Percentiles rank a stretch among this genome's conserved stretches.
Evolutionary conservation across 2,113 vertebrate species (phyloP).

Genomic region (Geococcyx californianus): DNA sequence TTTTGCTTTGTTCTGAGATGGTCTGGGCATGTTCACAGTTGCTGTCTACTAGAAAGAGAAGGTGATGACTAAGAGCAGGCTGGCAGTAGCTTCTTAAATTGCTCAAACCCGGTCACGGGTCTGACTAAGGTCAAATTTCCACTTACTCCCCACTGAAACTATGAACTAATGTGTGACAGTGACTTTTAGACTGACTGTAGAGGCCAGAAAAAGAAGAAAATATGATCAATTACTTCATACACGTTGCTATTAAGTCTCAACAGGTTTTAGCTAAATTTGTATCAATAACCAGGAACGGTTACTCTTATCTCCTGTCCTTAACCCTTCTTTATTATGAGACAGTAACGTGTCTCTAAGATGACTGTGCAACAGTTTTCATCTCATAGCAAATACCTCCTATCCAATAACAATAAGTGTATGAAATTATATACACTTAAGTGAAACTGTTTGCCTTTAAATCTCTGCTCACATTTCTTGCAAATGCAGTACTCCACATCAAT

Average conservation of each 20-base stretch:
- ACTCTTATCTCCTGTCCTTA: not conserved
- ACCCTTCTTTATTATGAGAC: not conserved
- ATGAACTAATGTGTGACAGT: not conserved
- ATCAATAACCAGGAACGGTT: not conserved
- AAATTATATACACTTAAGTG: not conserved
- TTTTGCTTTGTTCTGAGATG: constrained; percentile 33
- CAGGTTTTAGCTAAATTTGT: not conserved
- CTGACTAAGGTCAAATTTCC: not conserved
- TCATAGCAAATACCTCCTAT: not conserved
- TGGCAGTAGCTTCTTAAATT: not conserved
- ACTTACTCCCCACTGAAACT: not conserved
- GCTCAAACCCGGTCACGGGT: not conserved
- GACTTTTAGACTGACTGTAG: not conserved
- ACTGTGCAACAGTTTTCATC: not conserved
- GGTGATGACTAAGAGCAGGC: not conserved
- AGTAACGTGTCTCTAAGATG: not conserved
- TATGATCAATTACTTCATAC: not conserved
- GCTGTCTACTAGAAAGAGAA: not conserved
- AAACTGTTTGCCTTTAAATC: not conserved
- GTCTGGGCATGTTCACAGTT: not conserved
- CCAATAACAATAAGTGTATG: not conserved
- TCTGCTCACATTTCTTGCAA: not conserved
- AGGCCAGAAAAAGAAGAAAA: not conserved
- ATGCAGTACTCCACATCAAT: not conserved
- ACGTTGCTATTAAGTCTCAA: not conserved